These are phyloP conservation scores for Numenius arquata DNA, from an alignment of 2,113 vertebrate species.

Conservation along the genomic window DNA sequence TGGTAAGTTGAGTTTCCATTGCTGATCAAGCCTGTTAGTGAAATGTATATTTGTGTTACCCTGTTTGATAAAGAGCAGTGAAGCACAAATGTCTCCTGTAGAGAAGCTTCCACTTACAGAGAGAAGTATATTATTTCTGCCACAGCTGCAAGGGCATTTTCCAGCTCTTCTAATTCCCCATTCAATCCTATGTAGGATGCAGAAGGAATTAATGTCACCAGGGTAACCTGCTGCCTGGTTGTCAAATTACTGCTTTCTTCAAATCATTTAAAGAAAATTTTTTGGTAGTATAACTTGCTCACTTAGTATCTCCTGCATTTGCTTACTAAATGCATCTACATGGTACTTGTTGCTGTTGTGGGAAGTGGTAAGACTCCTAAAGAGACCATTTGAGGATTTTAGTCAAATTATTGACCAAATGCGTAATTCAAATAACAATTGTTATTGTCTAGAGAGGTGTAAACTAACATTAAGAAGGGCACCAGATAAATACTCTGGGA, in stretches of 20 bases:
- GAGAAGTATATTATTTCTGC: constrained; percentile 9
- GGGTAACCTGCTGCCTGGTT: constrained; percentile 5
- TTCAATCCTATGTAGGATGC: background rate
- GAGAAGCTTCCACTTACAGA: background rate
- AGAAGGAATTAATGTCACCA: constrained; percentile 33
- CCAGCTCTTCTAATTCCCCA: background rate
- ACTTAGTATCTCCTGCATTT: background rate
- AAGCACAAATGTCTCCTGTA: background rate
- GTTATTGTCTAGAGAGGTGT: background rate
- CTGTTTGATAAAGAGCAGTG: background rate
- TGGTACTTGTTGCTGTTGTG: background rate
- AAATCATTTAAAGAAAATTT: background rate
- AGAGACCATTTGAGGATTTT: background rate
- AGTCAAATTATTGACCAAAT: background rate
- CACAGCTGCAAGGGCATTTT: background rate
- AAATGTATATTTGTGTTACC: background rate
- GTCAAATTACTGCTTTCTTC: background rate
- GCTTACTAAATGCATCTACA: background rate
- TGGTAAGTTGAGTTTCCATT: background rate
- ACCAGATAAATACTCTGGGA: background rate
- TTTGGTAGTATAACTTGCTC: background rate
- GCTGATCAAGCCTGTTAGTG: background rate
- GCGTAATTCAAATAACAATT: background rate
- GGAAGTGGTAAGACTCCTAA: background rate
- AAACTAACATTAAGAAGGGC: background rate